These are phyloP conservation scores for Mycalesis mineus DNA, from an alignment of 2,888 invertebrate species.

Conservation along the genomic window DNA sequence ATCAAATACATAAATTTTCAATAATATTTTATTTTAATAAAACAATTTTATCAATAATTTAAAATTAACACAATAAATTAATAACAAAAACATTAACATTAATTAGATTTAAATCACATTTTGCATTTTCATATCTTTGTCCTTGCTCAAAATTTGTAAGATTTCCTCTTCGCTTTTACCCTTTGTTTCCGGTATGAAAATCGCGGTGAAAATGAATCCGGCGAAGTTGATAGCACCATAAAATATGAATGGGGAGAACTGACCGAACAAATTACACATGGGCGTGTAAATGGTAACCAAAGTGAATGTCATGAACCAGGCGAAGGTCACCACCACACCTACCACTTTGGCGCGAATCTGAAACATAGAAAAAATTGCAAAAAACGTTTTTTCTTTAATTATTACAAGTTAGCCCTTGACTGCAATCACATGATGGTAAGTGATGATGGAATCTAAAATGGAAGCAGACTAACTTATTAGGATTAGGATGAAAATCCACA, in stretches of 20 bases:
- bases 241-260: conserved; percentile 46
- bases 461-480: too few relatives aligned
- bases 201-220: conserved; percentile 42
- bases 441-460: too few relatives aligned
- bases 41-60: too few relatives aligned
- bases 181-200: conserved; percentile 57
- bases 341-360: conserved; percentile 57
- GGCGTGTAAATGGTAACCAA: conserved; percentile 38
- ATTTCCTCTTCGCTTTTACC: conserved; percentile 52
- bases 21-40: too few relatives aligned
- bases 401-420: too few relatives aligned
- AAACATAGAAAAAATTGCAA: conserved; percentile 27
- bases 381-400: too few relatives aligned
- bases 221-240: conserved; percentile 45
- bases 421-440: too few relatives aligned
- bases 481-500: too few relatives aligned
- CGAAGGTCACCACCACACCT: conserved; percentile 52
- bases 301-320: conserved; percentile 53
- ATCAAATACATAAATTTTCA: too few relatives aligned
- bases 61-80: too few relatives aligned
- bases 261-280: conserved; percentile 40
- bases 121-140: not conserved
- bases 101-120: not conserved
- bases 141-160: not conserved
- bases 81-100: too few relatives aligned